These are phyloP conservation scores for Oscheius sp. DNA, from an alignment of 2,888 invertebrate genomes.

Conservation along the genomic window DNA sequence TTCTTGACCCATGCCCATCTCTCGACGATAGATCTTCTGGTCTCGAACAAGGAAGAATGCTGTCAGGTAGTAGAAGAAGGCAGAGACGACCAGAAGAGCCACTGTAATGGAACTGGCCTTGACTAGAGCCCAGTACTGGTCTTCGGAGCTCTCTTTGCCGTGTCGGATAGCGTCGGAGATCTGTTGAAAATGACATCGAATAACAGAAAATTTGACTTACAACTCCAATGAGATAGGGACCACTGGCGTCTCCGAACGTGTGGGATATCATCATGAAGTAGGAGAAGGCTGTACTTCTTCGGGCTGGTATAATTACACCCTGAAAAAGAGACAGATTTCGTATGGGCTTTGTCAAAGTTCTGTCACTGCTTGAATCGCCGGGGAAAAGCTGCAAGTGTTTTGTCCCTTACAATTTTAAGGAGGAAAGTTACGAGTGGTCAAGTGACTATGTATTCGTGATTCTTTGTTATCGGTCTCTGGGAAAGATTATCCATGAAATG, in stretches of 20 bases:
- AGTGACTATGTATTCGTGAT: no score
- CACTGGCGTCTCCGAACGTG: constrained; percentile 97
- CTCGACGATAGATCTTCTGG: constrained; percentile 45
- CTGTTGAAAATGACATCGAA: constrained; percentile 18
- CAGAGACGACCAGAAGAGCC: constrained; percentile 45
- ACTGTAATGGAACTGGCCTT: constrained; percentile 51
- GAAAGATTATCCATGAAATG: no score
- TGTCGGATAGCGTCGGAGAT: constrained; percentile 66
- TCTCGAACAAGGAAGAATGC: constrained; percentile 49
- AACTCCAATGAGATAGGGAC: constrained; percentile 91
- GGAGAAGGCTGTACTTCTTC: constrained; percentile 95
- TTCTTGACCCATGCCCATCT: constrained; percentile 44
- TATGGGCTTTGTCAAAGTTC: no score
- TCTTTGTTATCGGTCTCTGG: no score
- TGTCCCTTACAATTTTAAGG: no score
- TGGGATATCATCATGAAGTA: constrained; percentile 96
- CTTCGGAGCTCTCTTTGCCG: constrained; percentile 44
- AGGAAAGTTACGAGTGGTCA: no score
- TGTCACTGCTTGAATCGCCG: no score
- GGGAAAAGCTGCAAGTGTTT: no score
- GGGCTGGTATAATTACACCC: constrained; percentile 95
- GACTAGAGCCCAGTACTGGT: constrained; percentile 53
- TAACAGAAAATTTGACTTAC: constrained; percentile 33
- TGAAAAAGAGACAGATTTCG: constrained; percentile 77
- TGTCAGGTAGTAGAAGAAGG: constrained; percentile 51